Percentiles rank a stretch among this genome's conserved stretches.
These are phyloP conservation scores for Norana najaformis DNA, from an alignment of 2,888 invertebrate genomes.

Conservation along the genomic window DNA sequence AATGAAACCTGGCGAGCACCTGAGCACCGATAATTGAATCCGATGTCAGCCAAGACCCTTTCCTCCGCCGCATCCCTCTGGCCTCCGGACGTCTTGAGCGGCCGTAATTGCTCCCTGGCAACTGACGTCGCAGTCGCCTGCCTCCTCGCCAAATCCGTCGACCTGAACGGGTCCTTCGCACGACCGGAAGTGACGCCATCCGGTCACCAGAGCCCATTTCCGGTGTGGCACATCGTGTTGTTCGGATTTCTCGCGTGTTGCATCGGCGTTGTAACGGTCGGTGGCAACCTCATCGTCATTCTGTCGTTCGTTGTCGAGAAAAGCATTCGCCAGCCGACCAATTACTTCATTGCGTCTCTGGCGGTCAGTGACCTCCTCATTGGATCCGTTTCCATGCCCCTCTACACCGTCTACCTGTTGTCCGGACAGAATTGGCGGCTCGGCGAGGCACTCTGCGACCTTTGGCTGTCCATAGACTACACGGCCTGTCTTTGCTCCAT, in stretches of 20 bases:
- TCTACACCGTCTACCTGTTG: slow-evolving; percentile 95
- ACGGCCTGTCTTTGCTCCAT: slow-evolving; percentile 90
- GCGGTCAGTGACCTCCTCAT: slow-evolving; percentile 96
- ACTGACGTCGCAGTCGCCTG: not conserved
- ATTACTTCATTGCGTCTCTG: slow-evolving; percentile 91
- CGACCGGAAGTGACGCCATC: not conserved
- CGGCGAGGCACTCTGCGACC: slow-evolving; percentile 90
- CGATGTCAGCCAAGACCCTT: not conserved
- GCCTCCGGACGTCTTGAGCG: not conserved
- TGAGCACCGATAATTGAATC: not conserved
- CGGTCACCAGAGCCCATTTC: slow-evolving; percentile 50
- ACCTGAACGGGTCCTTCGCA: not conserved
- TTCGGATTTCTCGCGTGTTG: slow-evolving; percentile 84
- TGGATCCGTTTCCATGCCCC: slow-evolving; percentile 72
- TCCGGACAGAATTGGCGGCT: slow-evolving; percentile 91
- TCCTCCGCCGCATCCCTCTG: not conserved
- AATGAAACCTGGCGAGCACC: not conserved
- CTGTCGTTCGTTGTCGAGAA: slow-evolving; percentile 92
- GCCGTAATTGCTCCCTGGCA: not conserved
- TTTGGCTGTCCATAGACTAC: slow-evolving; percentile 98
- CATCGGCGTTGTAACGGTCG: slow-evolving; percentile 87
- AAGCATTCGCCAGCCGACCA: slow-evolving; percentile 88
- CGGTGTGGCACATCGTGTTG: slow-evolving; percentile 84
- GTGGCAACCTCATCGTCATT: slow-evolving; percentile 90
- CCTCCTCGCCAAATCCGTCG: not conserved